phyloP scores from a whole-genome alignment of 2,113 vertebrate species.

The Coracopsis vasa region DNA sequence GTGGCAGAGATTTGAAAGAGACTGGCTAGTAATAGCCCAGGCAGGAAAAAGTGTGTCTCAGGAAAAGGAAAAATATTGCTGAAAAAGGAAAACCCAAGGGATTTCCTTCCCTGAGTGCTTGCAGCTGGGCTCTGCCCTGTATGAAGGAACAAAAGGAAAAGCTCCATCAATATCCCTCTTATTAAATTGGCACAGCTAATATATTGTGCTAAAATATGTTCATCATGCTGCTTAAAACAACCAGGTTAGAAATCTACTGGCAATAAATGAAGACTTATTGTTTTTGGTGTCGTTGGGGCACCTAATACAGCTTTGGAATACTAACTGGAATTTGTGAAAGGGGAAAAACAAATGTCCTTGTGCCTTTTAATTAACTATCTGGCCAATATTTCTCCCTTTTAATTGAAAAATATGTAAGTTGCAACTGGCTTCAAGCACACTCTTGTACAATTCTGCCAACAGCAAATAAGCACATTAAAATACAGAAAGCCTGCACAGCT shows the following conservation, averaged over 20 bases:
- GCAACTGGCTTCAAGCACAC: not conserved
- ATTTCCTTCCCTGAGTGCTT: not conserved
- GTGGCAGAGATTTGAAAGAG: not conserved
- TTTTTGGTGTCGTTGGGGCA: not conserved
- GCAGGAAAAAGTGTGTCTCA: not conserved
- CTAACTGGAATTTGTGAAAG: conserved; percentile 25
- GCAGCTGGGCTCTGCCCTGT: accelerated
- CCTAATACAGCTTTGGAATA: conserved; percentile 7
- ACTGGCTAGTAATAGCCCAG: not conserved
- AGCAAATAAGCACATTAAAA: conserved; percentile 32
- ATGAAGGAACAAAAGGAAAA: not conserved
- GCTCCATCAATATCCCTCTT: not conserved
- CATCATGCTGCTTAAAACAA: conserved; percentile 23
- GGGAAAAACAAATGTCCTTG: not conserved
- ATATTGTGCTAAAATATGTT: conserved; percentile 30
- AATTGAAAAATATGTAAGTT: conserved; percentile 58
- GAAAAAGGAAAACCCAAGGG: not conserved
- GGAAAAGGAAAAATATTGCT: not conserved
- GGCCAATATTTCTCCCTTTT: conserved; percentile 8
- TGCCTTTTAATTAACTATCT: conserved; percentile 60
- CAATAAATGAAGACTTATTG: conserved; percentile 20
- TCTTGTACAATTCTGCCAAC: conserved; percentile 5
- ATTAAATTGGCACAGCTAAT: not conserved
- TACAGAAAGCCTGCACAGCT: not conserved
- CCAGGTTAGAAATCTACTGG: conserved; percentile 22